Evolutionary conservation across 2,113 vertebrate genomes (phyloP).

Genomic region (Carassius auratus): DNA sequence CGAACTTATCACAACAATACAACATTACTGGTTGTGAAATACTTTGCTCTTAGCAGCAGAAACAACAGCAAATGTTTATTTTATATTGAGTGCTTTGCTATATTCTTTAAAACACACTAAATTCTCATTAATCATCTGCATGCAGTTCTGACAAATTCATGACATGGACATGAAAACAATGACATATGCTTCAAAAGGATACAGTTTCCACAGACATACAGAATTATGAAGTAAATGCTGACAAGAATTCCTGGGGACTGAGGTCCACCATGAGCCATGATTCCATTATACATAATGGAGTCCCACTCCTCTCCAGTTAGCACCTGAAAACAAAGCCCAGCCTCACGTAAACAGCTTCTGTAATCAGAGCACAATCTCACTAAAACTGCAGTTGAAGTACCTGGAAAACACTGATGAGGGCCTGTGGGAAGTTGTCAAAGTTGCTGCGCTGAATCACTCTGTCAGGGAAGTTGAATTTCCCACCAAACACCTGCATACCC

Average conservation of each 20-base stretch:
- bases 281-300: constrained; percentile 91
- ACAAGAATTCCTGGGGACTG: constrained; percentile 89
- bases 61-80: background rate
- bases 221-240: constrained; percentile 92
- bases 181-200: constrained; percentile 74
- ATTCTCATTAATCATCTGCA: background rate
- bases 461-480: constrained; percentile 91
- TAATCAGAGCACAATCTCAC: background rate
- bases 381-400: constrained; percentile 64
- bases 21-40: background rate
- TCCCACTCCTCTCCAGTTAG: constrained; percentile 96
- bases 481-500: constrained; percentile 98
- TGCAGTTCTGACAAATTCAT: background rate
- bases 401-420: constrained; percentile 98
- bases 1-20: background rate
- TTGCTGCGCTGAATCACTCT: constrained; percentile 85
- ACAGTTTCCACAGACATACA: constrained; percentile 96
- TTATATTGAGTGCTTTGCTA: background rate
- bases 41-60: background rate
- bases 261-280: constrained; percentile 92
- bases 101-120: background rate
- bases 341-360: background rate
- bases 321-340: constrained; percentile 73
- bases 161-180: background rate
- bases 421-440: constrained; percentile 96